Evolutionary conservation across 1,140 invertebrate genomes (phyloP), one percentile per base, ranked within the genome.

Genomic region (Tetragnatha versicolor): DNA sequence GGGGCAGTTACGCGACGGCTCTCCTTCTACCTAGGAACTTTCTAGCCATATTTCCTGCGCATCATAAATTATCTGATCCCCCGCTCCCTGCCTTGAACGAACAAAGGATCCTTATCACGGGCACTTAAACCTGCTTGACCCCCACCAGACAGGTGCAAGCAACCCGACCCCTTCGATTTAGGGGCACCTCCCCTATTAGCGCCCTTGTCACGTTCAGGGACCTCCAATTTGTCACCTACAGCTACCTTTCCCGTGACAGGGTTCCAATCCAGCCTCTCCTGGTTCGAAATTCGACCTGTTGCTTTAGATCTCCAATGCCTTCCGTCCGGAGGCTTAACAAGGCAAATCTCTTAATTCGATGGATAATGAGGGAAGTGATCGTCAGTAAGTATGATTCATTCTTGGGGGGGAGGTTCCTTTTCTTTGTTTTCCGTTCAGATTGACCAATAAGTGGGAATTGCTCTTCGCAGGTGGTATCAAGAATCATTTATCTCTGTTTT

Each of bases 141-240:
- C 51, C 22, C 12, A n/a, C n/a, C n/a, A n/a, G 45, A 0, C 49
- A 70, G 69, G 60, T 55, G 60, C 51, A 55, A 60, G 69, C 69
- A 70, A 53, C 25, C 39, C 51, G 53, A 60, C 69, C 69, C 69
- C 69, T 60, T 60, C 35, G 29, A 73, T 73, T 25, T 37, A 22
- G 31, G 31, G 53, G 37, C 33, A 31, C 69, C 53, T 42, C 33
- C 33, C 31, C 27, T 17, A 49, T 68, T 68, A 45, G 42, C 65
- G 33, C 42, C 45, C 65, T n/a, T n/a, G 20, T 73, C 69, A 73
- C 69, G 69, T 73, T 60, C 7, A 12, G 25, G 20, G 45, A n/a
- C 37, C 51, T 60, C 53, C 37, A 73, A 73, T 73, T 73, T 73
- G 69, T 73, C 69, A 73, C 69, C 69, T 45, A 58, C 12, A 37